phyloP scores from a whole-genome alignment of 2,113 vertebrate species.

The Gyps fulvus region DNA sequence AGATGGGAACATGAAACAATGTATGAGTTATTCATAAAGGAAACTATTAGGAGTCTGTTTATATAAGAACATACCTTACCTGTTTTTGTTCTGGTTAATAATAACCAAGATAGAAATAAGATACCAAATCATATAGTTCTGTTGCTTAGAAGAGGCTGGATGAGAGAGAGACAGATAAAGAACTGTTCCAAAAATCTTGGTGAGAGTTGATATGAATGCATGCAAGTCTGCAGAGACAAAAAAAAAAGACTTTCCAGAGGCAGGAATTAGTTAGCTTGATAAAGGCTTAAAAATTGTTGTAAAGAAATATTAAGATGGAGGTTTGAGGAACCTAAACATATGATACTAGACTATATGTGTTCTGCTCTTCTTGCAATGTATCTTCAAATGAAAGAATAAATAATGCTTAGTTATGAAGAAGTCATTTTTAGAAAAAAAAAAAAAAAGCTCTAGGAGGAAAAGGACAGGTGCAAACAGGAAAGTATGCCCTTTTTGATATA shows the following conservation, averaged over 20 bases:
- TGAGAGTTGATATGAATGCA: background rate
- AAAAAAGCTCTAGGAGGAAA: background rate
- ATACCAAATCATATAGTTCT: background rate
- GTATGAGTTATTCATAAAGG: background rate
- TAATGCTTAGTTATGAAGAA: background rate
- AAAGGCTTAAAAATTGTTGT: background rate
- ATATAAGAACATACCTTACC: background rate
- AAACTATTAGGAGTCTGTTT: background rate
- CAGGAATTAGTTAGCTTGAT: background rate
- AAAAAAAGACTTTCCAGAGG: background rate
- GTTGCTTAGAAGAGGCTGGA: background rate
- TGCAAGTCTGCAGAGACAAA: background rate
- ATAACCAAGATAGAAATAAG: background rate
- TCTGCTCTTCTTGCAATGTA: background rate
- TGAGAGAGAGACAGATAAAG: background rate
- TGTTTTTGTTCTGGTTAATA: background rate
- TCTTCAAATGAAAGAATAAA: background rate
- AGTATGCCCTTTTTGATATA: background rate
- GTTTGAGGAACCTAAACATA: background rate
- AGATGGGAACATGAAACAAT: background rate
- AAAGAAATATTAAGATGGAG: background rate
- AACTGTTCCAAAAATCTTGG: background rate
- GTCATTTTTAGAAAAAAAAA: fast-evolving
- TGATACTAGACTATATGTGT: background rate
- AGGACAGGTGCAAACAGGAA: background rate